A percentile compares a stretch with the other conserved stretches of the same genome.
Conservation (phyloP, 2,113 vertebrate genomes). For the Lathamus discolor region DNA sequence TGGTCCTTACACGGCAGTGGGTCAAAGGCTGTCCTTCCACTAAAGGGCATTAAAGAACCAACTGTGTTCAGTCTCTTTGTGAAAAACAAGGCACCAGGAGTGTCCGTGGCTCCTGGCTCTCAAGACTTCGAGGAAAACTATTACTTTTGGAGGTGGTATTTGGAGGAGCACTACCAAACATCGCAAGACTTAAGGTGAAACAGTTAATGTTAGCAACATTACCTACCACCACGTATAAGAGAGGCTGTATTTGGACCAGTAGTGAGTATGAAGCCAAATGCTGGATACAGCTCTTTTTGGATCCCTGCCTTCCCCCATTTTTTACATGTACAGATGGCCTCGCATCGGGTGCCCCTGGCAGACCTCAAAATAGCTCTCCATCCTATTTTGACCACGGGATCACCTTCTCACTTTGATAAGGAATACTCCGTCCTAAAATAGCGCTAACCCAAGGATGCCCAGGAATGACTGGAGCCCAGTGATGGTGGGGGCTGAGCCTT, state of each 20-base stretch:
- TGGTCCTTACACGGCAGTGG: neutral
- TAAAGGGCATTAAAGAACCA: neutral
- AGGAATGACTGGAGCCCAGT: neutral
- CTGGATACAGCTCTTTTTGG: neutral
- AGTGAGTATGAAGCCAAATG: neutral
- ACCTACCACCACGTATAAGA: neutral
- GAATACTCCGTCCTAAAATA: conserved; percentile 6
- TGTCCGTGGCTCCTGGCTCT: neutral
- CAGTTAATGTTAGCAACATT: neutral
- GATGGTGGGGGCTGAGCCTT: neutral
- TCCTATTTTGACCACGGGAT: neutral
- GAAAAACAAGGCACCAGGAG: neutral
- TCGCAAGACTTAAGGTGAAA: neutral
- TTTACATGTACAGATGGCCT: neutral
- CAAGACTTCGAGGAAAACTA: neutral
- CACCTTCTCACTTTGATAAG: conserved; percentile 10
- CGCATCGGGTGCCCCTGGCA: neutral
- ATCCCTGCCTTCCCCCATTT: neutral
- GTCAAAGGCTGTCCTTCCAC: neutral
- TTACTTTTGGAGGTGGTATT: neutral
- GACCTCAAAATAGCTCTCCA: neutral
- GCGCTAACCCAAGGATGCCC: neutral
- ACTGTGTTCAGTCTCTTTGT: neutral
- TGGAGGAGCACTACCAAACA: neutral
- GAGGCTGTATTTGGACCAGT: neutral